Evolutionary conservation across 2,797 vertebrate genomes (phyloP).

Genomic region (Lutra lutra): DNA sequence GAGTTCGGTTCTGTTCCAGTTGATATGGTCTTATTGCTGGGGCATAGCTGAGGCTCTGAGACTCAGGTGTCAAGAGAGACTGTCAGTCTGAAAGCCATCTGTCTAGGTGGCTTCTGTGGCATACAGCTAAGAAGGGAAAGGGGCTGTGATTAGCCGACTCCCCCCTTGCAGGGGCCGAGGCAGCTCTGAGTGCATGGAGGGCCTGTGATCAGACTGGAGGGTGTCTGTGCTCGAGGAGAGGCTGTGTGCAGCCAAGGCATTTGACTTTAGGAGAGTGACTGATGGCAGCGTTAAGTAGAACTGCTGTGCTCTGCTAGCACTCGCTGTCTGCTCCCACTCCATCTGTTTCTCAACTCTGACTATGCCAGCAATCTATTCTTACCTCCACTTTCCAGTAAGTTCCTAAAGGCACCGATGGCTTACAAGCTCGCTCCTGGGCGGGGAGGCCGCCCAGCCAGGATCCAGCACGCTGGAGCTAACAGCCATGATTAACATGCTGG

Average conservation of each 20-base stretch:
- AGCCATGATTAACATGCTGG: neutral
- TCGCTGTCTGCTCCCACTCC: neutral
- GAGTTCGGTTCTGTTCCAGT: neutral
- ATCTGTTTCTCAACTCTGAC: conserved; percentile 50
- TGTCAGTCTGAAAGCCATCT: conserved; percentile 46
- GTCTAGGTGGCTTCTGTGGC: neutral
- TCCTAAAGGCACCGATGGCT: conserved; percentile 41
- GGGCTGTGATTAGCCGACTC: neutral
- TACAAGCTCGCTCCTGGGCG: neutral
- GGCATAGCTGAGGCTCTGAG: neutral
- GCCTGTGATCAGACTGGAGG: neutral
- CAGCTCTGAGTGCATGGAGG: neutral
- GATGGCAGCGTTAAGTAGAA: conserved; percentile 45
- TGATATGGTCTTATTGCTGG: neutral
- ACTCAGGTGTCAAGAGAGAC: neutral
- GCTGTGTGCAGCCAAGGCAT: neutral
- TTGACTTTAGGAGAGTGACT: conserved; percentile 37
- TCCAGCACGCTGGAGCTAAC: neutral
- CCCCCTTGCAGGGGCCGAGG: neutral
- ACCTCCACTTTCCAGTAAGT: conserved; percentile 63
- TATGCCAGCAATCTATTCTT: conserved; percentile 74
- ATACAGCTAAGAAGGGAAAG: neutral
- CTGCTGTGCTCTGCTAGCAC: neutral
- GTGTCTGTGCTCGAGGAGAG: neutral
- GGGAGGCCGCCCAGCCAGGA: neutral